These are phyloP conservation scores for Hirtodrosophila histrioides DNA, from an alignment of 2,888 invertebrate species.

Conservation along the genomic window DNA sequence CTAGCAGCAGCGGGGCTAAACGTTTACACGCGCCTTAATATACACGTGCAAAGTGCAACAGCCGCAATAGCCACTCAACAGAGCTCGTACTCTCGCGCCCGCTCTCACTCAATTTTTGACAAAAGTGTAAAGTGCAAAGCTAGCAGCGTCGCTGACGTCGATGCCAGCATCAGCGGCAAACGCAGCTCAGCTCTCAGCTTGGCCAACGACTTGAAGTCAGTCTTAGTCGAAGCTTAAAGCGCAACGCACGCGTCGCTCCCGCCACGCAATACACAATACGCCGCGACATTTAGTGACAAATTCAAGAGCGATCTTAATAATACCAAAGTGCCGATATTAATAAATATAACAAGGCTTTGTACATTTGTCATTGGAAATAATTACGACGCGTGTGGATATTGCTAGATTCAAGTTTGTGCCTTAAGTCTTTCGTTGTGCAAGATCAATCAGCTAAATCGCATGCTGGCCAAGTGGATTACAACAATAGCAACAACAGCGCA, in stretches of 20 bases:
- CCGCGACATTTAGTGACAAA: conserved; percentile 33
- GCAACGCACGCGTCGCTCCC: conserved; percentile 74
- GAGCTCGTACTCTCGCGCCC: conserved; percentile 13
- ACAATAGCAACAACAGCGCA: conserved; percentile 19
- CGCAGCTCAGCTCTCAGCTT: conserved; percentile 55
- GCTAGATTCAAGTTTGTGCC: conserved; percentile 63
- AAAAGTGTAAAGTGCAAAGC: conserved; percentile 82
- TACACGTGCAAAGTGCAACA: conserved; percentile 69
- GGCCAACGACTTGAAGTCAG: conserved; percentile 67
- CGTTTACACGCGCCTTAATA: conserved; percentile 44
- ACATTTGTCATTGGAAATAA: conserved; percentile 12
- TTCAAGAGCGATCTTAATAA: conserved; percentile 31
- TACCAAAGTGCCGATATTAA: conserved; percentile 33
- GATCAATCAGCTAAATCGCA: conserved; percentile 28
- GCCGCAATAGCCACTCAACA: conserved; percentile 28
- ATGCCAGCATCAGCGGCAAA: conserved; percentile 22
- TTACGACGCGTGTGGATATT: conserved; percentile 28
- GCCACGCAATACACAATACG: conserved; percentile 13
- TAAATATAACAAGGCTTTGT: neutral
- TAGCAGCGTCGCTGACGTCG: conserved; percentile 48
- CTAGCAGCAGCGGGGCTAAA: conserved; percentile 45
- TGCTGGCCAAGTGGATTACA: conserved; percentile 40
- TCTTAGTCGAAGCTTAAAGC: conserved; percentile 79
- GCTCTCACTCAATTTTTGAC: conserved; percentile 32
- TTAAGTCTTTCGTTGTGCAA: conserved; percentile 74